Conservation (phyloP, 2,888 invertebrate species). For the Rhingia rostrata region DNA sequence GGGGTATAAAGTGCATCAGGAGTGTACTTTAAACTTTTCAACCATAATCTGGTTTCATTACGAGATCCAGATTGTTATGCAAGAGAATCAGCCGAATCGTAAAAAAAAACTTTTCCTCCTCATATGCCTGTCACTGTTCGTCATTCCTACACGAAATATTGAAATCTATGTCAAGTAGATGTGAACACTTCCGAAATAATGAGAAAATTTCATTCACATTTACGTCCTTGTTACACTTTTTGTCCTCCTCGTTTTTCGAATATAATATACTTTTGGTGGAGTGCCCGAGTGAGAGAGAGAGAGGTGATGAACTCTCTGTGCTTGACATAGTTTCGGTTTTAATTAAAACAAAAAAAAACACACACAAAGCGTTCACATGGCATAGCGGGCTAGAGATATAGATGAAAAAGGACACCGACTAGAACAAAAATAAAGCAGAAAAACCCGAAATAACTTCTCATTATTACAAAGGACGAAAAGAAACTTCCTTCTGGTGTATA, state of each 20-base stretch:
- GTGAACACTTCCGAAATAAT: constrained; percentile 70
- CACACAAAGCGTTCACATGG: constrained; percentile 15
- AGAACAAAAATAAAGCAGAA: constrained; percentile 2
- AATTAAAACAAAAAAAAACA: constrained; percentile 56
- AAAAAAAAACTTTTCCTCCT: constrained; percentile 4
- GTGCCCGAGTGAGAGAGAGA: constrained; percentile 20
- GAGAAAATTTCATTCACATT: constrained; percentile 66
- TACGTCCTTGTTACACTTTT: constrained; percentile 59
- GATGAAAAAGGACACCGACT: constrained; percentile 27
- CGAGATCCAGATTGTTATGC: constrained; percentile 50
- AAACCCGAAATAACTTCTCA: constrained; percentile 61
- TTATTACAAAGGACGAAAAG: constrained; percentile 54
- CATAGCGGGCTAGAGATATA: constrained; percentile 10
- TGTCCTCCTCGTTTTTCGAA: constrained; percentile 22
- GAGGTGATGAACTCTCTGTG: constrained; percentile 54
- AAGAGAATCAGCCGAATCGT: constrained; percentile 52
- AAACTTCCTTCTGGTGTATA: constrained; percentile 35
- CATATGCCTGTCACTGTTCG: constrained; percentile 33
- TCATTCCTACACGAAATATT: constrained; percentile 47
- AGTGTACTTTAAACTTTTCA: constrained; percentile 57
- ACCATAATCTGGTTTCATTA: constrained; percentile 67
- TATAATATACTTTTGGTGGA: constrained; percentile 18
- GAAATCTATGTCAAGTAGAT: constrained; percentile 70
- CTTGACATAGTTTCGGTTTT: constrained; percentile 70
- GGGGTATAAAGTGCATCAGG: constrained; percentile 23